phyloP scores from a whole-genome alignment of 2,797 vertebrate species.

The Oophaga sylvatica region DNA sequence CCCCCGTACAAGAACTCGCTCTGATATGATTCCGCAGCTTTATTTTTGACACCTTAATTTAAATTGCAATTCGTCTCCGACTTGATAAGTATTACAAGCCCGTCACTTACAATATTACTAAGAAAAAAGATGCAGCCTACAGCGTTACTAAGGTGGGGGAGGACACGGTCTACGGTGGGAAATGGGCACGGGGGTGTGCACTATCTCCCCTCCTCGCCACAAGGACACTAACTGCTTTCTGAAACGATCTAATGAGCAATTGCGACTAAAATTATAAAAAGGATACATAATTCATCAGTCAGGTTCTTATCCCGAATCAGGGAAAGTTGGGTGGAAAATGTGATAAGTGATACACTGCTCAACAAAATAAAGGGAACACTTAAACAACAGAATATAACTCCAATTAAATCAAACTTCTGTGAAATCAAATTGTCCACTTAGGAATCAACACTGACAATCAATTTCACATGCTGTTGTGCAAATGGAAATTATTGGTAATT shows the following conservation, averaged over 20 bases:
- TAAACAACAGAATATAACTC: no score
- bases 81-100: slow-evolving; percentile 17
- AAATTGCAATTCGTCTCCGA: slow-evolving; percentile 63
- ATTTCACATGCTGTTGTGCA: no score
- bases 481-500: no score
- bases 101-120: slow-evolving; percentile 59
- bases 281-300: neutral
- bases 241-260: neutral
- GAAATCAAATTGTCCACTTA: no score
- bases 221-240: slow-evolving; percentile 10
- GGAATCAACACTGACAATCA: no score
- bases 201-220: neutral
- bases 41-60: slow-evolving; percentile 60
- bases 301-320: neutral
- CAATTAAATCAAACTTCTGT: no score
- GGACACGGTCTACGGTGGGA: slow-evolving; percentile 15
- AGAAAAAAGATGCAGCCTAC: slow-evolving; percentile 48
- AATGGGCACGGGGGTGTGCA: neutral
- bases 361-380: no score
- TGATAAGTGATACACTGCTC: neutral
- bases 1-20: slow-evolving; percentile 54
- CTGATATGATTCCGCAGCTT: slow-evolving; percentile 58
- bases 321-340: neutral
- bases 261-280: neutral
- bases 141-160: slow-evolving; percentile 34